Conservation (phyloP, 1,140 invertebrate species). For the Adoxophyes honmai region DNA sequence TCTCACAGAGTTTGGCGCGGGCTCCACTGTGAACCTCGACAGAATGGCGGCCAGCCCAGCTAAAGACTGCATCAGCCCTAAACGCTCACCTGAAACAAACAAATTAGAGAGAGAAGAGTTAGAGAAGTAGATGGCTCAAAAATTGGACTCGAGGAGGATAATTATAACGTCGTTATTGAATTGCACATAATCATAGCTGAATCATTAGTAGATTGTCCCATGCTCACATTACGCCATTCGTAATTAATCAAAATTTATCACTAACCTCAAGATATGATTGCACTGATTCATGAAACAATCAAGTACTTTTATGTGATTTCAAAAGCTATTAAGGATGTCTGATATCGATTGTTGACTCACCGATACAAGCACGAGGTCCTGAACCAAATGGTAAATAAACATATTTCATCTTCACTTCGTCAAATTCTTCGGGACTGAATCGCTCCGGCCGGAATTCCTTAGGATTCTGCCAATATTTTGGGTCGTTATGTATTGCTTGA, state of each 20-base stretch:
- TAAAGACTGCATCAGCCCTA: slow-evolving; percentile 6
- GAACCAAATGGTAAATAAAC: slow-evolving; percentile 82
- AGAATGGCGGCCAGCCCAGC: too few relatives aligned
- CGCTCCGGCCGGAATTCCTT: slow-evolving; percentile 78
- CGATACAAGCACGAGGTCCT: slow-evolving; percentile 59
- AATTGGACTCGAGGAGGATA: neutral
- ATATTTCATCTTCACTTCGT: slow-evolving; percentile 48
- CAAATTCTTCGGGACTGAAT: slow-evolving; percentile 39
- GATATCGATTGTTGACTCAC: neutral
- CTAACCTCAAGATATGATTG: too few relatives aligned
- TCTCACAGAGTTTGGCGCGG: neutral
- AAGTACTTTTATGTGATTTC: neutral
- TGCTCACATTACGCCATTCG: too few relatives aligned
- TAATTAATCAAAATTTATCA: too few relatives aligned
- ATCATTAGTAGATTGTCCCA: too few relatives aligned
- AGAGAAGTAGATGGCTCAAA: too few relatives aligned
- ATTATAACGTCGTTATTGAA: neutral
- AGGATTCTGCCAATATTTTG: slow-evolving; percentile 1
- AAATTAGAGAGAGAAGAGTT: too few relatives aligned
- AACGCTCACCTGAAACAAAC: neutral
- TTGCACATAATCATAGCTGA: neutral
- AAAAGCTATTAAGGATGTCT: neutral
- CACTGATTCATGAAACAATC: too few relatives aligned
- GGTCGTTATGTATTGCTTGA: slow-evolving; percentile 37
- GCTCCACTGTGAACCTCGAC: neutral